Percentiles rank a stretch among this genome's conserved stretches.
These are phyloP conservation scores for Agrotis puta DNA, from an alignment of 2,888 invertebrate genomes.

Conservation along the genomic window DNA sequence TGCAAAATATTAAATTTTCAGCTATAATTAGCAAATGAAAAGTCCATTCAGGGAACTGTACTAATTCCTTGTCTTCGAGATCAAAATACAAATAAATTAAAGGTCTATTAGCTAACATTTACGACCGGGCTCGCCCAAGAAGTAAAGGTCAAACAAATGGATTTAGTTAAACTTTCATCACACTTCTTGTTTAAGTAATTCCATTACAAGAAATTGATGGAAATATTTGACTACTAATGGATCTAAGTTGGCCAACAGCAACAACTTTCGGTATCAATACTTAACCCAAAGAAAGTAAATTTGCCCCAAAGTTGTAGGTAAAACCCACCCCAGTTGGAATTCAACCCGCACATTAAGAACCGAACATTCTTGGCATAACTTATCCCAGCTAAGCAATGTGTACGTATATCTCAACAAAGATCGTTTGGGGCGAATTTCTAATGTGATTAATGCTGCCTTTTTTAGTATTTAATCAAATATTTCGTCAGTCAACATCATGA, in stretches of 20 bases:
- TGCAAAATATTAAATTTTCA: too few species aligned
- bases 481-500: neutral
- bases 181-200: slow-evolving; percentile 3
- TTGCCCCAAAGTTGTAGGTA: slow-evolving; percentile 21
- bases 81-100: neutral
- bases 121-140: too few species aligned
- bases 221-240: slow-evolving; percentile 7
- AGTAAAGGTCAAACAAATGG: neutral
- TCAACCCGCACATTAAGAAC: neutral
- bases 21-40: neutral
- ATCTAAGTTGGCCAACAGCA: neutral
- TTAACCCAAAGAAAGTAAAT: slow-evolving; percentile 8
- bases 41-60: too few species aligned
- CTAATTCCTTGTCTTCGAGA: neutral
- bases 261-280: slow-evolving; percentile 20
- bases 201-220: slow-evolving; percentile 17
- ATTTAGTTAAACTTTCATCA: slow-evolving; percentile 6
- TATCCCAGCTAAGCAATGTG: neutral
- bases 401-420: neutral
- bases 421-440: neutral
- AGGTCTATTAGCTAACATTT: neutral
- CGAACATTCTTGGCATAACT: slow-evolving; percentile 11
- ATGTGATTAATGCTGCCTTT: neutral
- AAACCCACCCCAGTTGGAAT: neutral
- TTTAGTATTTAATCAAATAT: neutral